A percentile compares a stretch with the other conserved stretches of the same genome.
Conservation (phyloP, 2,113 vertebrate species). For the Desmodus rotundus region DNA sequence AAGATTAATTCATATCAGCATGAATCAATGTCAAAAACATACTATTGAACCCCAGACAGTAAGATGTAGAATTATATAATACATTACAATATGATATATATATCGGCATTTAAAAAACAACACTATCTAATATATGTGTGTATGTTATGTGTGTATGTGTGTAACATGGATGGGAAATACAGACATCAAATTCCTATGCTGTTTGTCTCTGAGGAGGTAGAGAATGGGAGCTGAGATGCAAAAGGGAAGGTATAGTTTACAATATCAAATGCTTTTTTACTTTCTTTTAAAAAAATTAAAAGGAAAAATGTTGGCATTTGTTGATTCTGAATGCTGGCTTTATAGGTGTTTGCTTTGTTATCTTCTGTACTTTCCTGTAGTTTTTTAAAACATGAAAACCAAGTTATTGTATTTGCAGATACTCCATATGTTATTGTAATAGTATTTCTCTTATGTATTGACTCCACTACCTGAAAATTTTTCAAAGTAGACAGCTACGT, state of each 20-base stretch:
- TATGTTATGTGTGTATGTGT: not conserved
- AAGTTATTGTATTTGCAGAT: not conserved
- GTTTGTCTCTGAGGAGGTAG: not conserved
- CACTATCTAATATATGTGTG: not conserved
- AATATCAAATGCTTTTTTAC: not conserved
- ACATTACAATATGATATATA: accelerated
- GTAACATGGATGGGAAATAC: not conserved
- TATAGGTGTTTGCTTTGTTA: no score
- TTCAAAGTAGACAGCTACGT: slow-evolving; percentile 49
- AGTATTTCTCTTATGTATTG: slow-evolving; percentile 48
- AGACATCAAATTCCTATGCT: not conserved
- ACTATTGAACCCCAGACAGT: not conserved
- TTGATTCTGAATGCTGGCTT: not conserved
- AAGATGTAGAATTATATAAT: not conserved
- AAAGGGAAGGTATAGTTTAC: not conserved
- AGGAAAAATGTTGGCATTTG: not conserved
- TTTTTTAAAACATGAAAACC: not conserved
- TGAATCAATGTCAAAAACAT: not conserved
- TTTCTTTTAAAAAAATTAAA: not conserved
- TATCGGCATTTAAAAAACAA: not conserved
- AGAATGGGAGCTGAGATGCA: accelerated
- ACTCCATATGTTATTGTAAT: slow-evolving; percentile 5
- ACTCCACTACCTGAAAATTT: slow-evolving; percentile 62
- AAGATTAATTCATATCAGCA: not conserved
- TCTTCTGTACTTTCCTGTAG: not conserved